Evolutionary conservation across 2,888 invertebrate genomes (phyloP).

Genomic region (Calameuta filiformis): DNA sequence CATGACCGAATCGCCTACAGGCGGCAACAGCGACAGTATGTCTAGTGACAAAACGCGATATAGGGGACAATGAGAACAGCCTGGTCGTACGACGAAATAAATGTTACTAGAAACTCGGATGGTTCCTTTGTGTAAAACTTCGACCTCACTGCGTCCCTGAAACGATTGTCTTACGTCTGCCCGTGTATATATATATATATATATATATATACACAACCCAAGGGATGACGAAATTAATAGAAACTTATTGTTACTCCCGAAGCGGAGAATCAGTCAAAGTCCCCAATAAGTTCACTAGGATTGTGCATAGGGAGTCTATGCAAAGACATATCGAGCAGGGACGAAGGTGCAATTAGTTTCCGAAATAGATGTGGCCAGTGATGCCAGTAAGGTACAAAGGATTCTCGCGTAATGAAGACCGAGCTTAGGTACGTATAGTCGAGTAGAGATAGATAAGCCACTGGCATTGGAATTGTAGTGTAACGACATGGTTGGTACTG

Average conservation of each 20-base stretch:
- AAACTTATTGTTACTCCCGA: background rate
- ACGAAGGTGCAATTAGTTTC: background rate
- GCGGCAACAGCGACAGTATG: background rate
- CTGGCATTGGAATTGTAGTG: background rate
- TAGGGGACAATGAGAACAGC: background rate
- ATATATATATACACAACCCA: too few species aligned
- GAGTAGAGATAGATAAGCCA: background rate
- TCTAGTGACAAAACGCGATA: background rate
- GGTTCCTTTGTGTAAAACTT: background rate
- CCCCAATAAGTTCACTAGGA: background rate
- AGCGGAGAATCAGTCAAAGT: too few species aligned
- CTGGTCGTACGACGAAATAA: background rate
- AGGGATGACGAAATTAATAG: background rate
- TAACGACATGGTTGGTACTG: background rate
- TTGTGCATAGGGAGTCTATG: background rate
- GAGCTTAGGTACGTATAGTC: background rate
- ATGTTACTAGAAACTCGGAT: background rate
- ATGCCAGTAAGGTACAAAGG: background rate
- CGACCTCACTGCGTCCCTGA: background rate
- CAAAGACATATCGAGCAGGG: background rate
- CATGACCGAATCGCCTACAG: background rate
- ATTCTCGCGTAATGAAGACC: background rate
- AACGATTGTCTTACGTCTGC: background rate
- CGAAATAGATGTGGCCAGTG: background rate
- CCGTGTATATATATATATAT: background rate